Evolutionary conservation across 2,113 vertebrate species (phyloP).

Genomic region (Eretmochelys imbricata): DNA sequence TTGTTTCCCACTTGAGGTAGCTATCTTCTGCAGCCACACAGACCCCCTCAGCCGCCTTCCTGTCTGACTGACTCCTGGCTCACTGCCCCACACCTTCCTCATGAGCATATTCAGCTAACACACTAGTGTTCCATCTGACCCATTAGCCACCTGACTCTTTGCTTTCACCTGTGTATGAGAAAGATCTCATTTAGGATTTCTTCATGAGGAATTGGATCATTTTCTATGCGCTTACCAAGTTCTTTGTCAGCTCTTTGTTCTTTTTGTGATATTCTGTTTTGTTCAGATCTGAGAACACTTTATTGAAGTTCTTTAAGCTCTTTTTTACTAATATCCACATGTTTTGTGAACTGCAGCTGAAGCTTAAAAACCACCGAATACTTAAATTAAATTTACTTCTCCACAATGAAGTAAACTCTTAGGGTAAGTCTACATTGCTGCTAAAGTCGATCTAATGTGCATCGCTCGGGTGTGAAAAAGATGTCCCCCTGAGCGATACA

Average conservation of each 20-base stretch:
- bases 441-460: no score
- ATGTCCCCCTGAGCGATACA: no score
- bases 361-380: not conserved
- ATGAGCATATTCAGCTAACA: not conserved
- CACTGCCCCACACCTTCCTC: not conserved
- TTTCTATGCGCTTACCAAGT: not conserved
- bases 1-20: not conserved
- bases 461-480: no score
- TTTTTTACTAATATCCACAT: not conserved
- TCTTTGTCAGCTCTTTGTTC: not conserved
- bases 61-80: not conserved
- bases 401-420: not conserved
- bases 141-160: not conserved
- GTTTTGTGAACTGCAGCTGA: not conserved
- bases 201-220: not conserved
- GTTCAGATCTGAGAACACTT: not conserved
- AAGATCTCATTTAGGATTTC: not conserved
- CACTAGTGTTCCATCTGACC: not conserved
- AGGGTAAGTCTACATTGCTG: no score
- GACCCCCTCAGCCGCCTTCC: not conserved
- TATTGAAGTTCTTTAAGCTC: not conserved
- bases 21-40: not conserved
- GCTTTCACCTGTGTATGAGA: not conserved
- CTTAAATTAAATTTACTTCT: not conserved
- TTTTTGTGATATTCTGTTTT: not conserved